Conservation (phyloP, 2,888 invertebrate genomes). For the Theodoxus fluviatilis region DNA sequence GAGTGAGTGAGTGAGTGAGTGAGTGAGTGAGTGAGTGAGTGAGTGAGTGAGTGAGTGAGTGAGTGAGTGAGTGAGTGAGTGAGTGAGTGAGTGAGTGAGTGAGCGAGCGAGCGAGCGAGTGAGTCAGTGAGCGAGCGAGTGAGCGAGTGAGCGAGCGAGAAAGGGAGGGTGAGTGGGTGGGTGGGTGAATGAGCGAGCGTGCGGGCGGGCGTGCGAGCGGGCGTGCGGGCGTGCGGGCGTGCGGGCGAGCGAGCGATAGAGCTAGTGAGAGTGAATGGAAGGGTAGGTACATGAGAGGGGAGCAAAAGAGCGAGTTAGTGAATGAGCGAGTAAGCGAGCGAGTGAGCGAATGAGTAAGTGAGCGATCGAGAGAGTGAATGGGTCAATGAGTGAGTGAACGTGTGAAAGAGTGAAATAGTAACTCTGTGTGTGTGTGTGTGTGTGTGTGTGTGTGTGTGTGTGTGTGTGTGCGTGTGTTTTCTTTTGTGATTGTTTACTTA, state of each 20-base stretch:
- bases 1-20: neutral
- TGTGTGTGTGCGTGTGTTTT: conserved; percentile 5
- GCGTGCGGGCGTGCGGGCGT: neutral
- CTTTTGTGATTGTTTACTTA: neutral
- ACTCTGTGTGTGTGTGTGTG: conserved; percentile 14
- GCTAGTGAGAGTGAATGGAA: neutral
- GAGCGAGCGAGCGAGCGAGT: neutral
- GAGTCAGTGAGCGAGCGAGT: neutral
- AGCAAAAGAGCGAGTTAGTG: neutral
- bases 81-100: neutral
- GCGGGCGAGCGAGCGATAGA: neutral
- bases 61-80: neutral
- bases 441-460: conserved; percentile 6
- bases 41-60: neutral
- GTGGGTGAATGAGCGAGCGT: neutral
- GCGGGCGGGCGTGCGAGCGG: neutral
- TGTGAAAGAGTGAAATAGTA: conserved; percentile 2
- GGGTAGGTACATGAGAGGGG: too few relatives aligned
- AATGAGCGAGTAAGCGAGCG: neutral
- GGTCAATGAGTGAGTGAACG: neutral
- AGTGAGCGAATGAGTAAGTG: neutral
- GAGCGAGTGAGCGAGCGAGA: neutral
- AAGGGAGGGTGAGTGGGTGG: too few relatives aligned
- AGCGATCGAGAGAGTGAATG: neutral
- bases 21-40: neutral